Evolutionary conservation across 1,140 invertebrate species (phyloP), one percentile per base, ranked within the genome.

Genomic region (Drosophila kanapiae): DNA sequence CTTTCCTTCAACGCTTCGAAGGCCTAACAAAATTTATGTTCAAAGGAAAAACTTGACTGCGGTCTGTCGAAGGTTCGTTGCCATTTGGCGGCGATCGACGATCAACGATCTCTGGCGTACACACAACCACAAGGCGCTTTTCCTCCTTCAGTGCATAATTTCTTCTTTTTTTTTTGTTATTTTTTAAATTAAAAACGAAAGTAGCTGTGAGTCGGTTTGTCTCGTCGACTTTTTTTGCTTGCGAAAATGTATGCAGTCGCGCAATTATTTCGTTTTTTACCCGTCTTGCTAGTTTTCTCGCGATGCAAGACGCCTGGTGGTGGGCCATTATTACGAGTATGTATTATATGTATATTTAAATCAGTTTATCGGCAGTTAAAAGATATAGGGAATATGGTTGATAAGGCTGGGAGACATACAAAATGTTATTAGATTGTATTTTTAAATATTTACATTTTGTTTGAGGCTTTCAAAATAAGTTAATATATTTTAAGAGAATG

Each of bases 131-230:
- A 60, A 65, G 65, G 40, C 68, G 75, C 80, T 91, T 91, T 91
- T 74, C 80, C 69, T 84, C 72, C 80, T 62, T 71, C 57, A 62
- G 71, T 74, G 42, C 64, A 68, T 42, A 59, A 68, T 54, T 58
- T 64, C 27, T 38, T 60, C 29, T 53, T 29, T 76, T 64, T 71
- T 82, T 38, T 40, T 61, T 60, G 49, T 59, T 61, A 43, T 60
- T 74, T 84, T 85, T 81, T 84, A 83, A 68, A 80, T 90, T 90
- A 88, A 88, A 88, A 88, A 90, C 84, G 85, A 88, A 88, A 88
- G 84, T 88, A 75, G 85, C 85, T 88, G 71, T 62, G 74, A 63
- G 75, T 70, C 33, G 54, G 42, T 58, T 48, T 75, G 61, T 75
- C 61, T 35, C 43, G 62, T 23, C 33, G 40, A 54, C 58, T 60